These are phyloP conservation scores for Stramonita haemastoma DNA, from an alignment of 2,888 invertebrate species.

Conservation along the genomic window DNA sequence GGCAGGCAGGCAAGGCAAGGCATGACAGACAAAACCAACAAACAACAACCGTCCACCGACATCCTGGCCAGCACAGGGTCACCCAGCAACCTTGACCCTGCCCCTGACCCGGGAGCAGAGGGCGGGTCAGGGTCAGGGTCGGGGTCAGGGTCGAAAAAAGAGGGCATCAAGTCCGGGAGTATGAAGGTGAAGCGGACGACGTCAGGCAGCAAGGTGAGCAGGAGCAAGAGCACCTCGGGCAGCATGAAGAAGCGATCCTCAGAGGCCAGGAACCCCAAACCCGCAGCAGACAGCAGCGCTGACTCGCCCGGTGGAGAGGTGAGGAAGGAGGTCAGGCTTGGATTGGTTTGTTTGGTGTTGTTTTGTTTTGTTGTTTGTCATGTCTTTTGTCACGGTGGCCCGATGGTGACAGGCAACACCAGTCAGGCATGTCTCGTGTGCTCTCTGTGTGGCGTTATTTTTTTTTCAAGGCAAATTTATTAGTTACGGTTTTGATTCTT, in stretches of 20 bases:
- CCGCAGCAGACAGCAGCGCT: background rate
- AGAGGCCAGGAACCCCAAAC: background rate
- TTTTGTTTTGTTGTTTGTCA: no score
- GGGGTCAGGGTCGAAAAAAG: background rate
- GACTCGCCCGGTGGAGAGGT: background rate
- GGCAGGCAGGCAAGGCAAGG: no score
- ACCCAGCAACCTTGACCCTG: background rate
- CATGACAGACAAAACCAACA: background rate
- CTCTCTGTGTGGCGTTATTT: no score
- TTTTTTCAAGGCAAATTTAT: no score
- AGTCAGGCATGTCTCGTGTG: no score
- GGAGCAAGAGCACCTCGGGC: background rate
- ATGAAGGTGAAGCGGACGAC: slow-evolving; percentile 22
- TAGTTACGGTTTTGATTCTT: no score
- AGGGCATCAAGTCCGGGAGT: background rate
- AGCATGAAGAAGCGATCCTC: background rate
- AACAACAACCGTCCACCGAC: background rate
- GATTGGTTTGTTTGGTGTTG: no score
- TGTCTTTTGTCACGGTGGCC: no score
- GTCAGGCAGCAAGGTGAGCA: background rate
- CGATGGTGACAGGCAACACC: no score
- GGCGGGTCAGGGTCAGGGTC: slow-evolving; percentile 14
- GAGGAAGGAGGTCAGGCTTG: background rate
- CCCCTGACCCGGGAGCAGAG: background rate
- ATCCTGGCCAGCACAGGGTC: background rate